Evolutionary conservation across 2,113 vertebrate species (phyloP).

Genomic region (Corythornis vintsioides): DNA sequence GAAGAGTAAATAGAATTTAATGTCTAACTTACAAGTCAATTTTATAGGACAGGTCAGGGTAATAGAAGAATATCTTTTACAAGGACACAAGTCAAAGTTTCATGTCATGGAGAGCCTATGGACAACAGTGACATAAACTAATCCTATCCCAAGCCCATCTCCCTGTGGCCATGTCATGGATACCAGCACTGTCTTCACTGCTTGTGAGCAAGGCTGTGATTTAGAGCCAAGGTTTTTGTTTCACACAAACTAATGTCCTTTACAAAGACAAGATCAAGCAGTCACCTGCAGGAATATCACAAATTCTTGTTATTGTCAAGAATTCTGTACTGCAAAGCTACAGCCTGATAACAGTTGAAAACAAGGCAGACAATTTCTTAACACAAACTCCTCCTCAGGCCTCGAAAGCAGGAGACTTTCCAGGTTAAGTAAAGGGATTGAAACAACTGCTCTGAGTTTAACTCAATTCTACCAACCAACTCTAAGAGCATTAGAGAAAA

Average conservation of each 20-base stretch:
- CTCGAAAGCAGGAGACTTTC: neutral
- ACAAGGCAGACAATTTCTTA: neutral
- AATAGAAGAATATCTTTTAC: neutral
- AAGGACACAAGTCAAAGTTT: neutral
- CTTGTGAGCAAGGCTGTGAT: neutral
- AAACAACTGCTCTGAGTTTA: neutral
- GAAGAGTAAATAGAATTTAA: neutral
- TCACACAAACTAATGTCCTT: neutral
- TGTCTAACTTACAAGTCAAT: neutral
- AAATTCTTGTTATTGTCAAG: neutral
- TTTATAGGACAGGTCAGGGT: neutral
- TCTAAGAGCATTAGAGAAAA: neutral
- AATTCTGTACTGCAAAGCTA: neutral
- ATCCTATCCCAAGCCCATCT: neutral
- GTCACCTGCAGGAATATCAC: neutral
- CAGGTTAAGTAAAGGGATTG: neutral
- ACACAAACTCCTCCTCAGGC: neutral
- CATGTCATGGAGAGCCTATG: neutral
- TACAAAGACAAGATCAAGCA: neutral
- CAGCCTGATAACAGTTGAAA: neutral
- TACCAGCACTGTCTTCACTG: neutral
- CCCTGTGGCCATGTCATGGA: neutral
- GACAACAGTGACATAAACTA: neutral
- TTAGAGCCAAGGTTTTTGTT: neutral
- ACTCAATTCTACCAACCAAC: neutral